phyloP scores from a whole-genome alignment of 1,140 invertebrate species.

The Mizuhopecten yessoensis region DNA sequence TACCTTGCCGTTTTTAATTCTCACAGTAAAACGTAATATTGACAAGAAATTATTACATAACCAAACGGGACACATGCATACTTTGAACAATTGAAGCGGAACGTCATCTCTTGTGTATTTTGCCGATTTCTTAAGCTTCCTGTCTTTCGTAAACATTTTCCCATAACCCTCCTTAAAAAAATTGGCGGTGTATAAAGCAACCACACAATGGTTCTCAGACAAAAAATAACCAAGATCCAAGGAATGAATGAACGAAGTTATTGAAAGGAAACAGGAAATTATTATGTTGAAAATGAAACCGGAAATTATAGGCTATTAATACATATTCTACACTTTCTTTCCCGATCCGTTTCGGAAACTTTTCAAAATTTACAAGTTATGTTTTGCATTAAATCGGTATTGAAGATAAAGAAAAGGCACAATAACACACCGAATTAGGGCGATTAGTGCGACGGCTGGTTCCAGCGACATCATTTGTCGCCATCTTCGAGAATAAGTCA shows the following conservation, averaged over 20 bases:
- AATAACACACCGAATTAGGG: neutral
- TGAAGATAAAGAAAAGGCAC: too few species aligned
- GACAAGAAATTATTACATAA: too few species aligned
- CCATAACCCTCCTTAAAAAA: too few species aligned
- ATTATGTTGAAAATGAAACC: too few species aligned
- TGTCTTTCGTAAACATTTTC: neutral
- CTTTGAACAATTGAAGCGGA: neutral
- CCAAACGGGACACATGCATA: too few species aligned
- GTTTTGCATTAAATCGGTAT: neutral
- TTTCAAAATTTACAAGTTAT: neutral
- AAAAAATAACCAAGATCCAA: too few species aligned
- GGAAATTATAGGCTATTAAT: neutral
- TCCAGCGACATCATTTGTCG: neutral
- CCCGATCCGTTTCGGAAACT: neutral
- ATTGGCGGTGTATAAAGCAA: too few species aligned
- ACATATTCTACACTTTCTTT: neutral
- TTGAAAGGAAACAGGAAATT: too few species aligned
- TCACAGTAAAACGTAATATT: too few species aligned
- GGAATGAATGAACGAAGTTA: too few species aligned
- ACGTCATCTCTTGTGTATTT: neutral
- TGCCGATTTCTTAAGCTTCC: neutral
- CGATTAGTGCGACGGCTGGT: neutral
- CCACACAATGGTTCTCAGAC: too few species aligned
- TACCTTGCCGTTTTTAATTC: too few species aligned
- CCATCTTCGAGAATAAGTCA: slow-evolving; percentile 35